Evolutionary conservation across 2,113 vertebrate species (phyloP).

Genomic region (Nanorana parkeri): DNA sequence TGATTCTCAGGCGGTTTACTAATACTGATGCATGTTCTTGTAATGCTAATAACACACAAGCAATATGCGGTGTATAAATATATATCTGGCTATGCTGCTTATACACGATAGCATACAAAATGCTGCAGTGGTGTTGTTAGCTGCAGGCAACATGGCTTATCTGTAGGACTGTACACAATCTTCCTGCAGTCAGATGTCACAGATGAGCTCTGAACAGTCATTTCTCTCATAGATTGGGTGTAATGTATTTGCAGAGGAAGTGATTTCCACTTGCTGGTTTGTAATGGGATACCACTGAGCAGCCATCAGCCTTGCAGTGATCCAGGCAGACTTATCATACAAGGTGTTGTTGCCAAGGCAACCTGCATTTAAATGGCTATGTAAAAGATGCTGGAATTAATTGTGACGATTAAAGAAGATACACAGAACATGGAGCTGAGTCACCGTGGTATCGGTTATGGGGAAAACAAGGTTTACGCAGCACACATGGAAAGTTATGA

Average conservation of each 20-base stretch:
- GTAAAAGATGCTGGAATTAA: constrained; percentile 45
- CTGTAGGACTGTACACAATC: neutral
- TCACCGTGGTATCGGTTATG: constrained; percentile 8
- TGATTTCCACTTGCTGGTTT: neutral
- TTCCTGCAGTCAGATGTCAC: neutral
- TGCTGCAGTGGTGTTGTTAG: neutral
- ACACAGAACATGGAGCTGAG: constrained; percentile 20
- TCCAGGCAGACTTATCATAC: neutral
- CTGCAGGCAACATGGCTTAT: neutral
- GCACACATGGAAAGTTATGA: constrained; percentile 3
- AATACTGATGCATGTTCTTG: neutral
- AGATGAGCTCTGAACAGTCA: neutral
- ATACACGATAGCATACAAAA: neutral
- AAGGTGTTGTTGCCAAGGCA: constrained; percentile 42
- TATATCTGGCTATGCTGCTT: neutral
- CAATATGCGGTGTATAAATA: neutral
- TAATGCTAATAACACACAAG: neutral
- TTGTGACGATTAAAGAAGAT: constrained; percentile 38
- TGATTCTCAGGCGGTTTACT: neutral
- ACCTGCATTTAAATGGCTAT: constrained; percentile 37
- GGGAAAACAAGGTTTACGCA: neutral
- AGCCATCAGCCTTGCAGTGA: neutral
- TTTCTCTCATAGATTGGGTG: neutral
- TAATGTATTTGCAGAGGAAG: constrained; percentile 8
- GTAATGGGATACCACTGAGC: constrained; percentile 15